Conservation (phyloP, 2,888 invertebrate genomes). For the Masnerella sp. region DNA sequence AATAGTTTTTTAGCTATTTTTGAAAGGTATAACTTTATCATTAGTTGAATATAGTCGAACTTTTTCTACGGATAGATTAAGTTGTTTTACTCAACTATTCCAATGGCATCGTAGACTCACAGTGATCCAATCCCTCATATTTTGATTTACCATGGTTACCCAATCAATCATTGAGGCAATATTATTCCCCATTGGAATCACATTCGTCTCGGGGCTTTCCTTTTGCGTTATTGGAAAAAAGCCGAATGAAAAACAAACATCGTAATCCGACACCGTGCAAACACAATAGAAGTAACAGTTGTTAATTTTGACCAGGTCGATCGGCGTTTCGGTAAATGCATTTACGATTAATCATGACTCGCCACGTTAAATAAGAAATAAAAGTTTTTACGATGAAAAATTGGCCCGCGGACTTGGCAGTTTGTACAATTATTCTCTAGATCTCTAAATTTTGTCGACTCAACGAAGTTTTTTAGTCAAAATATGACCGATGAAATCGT, state of each 20-base stretch:
- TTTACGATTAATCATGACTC: too few relatives aligned
- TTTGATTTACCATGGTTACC: slow-evolving; percentile 44
- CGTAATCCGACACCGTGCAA: neutral
- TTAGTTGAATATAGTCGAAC: neutral
- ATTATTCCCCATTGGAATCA: slow-evolving; percentile 35
- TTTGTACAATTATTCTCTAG: too few relatives aligned
- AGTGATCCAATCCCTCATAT: slow-evolving; percentile 47
- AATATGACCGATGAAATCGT: too few relatives aligned
- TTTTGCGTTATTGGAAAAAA: slow-evolving; percentile 27
- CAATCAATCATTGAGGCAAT: slow-evolving; percentile 47
- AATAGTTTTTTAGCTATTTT: too few relatives aligned
- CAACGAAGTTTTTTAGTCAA: too few relatives aligned
- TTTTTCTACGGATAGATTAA: slow-evolving; percentile 36
- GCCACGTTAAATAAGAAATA: too few relatives aligned
- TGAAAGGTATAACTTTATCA: too few relatives aligned
- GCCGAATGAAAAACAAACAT: slow-evolving; percentile 27
- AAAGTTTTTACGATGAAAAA: too few relatives aligned
- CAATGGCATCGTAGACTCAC: neutral
- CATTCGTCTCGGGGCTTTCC: slow-evolving; percentile 16
- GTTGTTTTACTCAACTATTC: slow-evolving; percentile 22
- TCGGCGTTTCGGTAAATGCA: too few relatives aligned
- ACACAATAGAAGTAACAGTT: slow-evolving; percentile 8
- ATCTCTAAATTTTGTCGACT: too few relatives aligned
- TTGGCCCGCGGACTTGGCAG: too few relatives aligned
- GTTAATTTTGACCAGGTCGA: slow-evolving; percentile 12